Evolutionary conservation across 2,797 vertebrate species (phyloP).

Genomic region (Tarsius wallacei): DNA sequence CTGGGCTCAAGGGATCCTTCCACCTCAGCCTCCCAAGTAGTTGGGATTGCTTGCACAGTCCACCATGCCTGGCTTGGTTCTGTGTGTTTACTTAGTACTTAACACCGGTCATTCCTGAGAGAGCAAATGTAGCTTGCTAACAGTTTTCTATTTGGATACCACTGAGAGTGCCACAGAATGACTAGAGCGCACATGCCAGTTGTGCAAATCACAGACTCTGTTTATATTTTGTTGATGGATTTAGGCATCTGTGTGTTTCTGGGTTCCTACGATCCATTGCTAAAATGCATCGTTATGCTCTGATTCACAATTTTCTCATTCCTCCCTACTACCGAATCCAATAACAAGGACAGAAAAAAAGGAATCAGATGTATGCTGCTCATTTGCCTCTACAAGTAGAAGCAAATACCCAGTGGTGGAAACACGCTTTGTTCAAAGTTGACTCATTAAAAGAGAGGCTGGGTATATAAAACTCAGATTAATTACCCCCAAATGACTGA

Average conservation of each 20-base stretch:
- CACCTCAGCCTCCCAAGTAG: background rate
- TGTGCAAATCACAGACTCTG: background rate
- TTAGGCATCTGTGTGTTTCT: background rate
- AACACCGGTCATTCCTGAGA: constrained; percentile 43
- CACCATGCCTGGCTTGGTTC: background rate
- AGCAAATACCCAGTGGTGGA: constrained; percentile 27
- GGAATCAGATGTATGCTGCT: constrained; percentile 32
- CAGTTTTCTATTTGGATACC: constrained; percentile 6
- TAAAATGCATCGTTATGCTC: background rate
- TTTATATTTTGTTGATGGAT: constrained; percentile 6
- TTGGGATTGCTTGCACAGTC: background rate
- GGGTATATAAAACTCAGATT: constrained; percentile 81
- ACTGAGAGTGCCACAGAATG: background rate
- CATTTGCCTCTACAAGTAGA: constrained; percentile 61
- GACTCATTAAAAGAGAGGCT: constrained; percentile 83
- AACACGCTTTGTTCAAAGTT: constrained; percentile 73
- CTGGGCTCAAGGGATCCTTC: background rate
- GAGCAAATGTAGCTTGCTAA: background rate
- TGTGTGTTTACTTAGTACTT: background rate
- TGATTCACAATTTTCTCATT: background rate
- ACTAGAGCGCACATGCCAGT: background rate
- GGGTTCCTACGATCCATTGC: background rate
- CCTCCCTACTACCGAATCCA: background rate
- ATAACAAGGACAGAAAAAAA: constrained; percentile 45
- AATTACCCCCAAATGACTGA: constrained; percentile 85